Evolutionary conservation across 2,888 invertebrate genomes (phyloP).

Genomic region (Sphecodes monilicornis): DNA sequence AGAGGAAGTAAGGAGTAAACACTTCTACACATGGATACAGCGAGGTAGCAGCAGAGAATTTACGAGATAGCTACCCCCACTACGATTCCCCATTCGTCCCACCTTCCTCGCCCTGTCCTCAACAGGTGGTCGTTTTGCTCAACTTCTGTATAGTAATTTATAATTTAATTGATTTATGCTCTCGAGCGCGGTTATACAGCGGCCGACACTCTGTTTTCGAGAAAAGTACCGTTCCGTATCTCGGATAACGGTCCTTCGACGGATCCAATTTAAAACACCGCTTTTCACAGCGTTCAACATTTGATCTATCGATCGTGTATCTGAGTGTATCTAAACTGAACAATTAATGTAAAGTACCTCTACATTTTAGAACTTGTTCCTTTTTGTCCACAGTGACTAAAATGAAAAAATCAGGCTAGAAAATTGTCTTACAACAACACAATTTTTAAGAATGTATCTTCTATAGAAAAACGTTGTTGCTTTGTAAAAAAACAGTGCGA

Average conservation of each 20-base stretch:
- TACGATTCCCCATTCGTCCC: slow-evolving; percentile 77
- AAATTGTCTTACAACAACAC: background rate
- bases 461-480: no score
- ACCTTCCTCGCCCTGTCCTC: slow-evolving; percentile 77
- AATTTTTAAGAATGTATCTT: background rate
- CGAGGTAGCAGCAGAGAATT: slow-evolving; percentile 79
- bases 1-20: slow-evolving; percentile 61
- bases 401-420: no score
- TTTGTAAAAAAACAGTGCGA: no score
- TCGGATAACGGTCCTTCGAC: slow-evolving; percentile 59
- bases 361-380: no score
- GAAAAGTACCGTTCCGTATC: slow-evolving; percentile 59
- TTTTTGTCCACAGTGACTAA: background rate
- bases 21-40: slow-evolving; percentile 67
- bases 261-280: slow-evolving; percentile 62
- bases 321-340: background rate
- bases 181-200: slow-evolving; percentile 48
- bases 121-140: slow-evolving; percentile 84
- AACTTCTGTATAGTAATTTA: slow-evolving; percentile 83
- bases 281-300: slow-evolving; percentile 11
- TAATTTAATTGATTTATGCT: slow-evolving; percentile 83
- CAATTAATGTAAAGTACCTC: background rate
- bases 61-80: slow-evolving; percentile 82
- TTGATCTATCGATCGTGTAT: slow-evolving; percentile 33
- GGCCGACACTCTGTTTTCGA: slow-evolving; percentile 58